phyloP scores from a whole-genome alignment of 2,888 invertebrate species.

The Lithophane ornitopus region DNA sequence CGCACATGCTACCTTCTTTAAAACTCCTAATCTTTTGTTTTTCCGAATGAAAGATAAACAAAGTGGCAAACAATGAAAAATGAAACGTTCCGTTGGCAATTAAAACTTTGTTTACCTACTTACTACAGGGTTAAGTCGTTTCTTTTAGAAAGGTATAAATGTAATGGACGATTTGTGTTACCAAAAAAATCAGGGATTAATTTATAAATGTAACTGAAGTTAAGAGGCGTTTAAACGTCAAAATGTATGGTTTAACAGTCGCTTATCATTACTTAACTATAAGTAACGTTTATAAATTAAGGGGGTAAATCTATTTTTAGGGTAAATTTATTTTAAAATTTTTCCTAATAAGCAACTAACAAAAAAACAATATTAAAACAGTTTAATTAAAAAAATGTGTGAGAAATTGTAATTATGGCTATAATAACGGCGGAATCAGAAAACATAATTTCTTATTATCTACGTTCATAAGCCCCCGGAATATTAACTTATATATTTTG shows the following conservation, averaged over 20 bases:
- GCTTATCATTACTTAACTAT: too few relatives aligned
- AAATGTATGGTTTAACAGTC: background rate
- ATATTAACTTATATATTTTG: background rate
- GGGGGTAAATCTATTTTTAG: background rate
- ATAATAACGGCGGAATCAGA: too few relatives aligned
- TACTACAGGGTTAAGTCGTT: background rate
- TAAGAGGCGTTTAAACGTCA: background rate
- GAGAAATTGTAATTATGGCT: too few relatives aligned
- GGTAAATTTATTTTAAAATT: background rate
- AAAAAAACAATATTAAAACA: background rate
- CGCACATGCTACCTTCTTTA: background rate
- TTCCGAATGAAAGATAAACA: conserved; percentile 44
- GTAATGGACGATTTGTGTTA: background rate
- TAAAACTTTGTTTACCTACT: conserved; percentile 26
- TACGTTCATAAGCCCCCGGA: background rate
- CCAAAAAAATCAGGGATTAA: background rate
- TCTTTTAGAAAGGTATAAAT: conserved; percentile 2
- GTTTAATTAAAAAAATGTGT: background rate
- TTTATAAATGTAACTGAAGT: background rate
- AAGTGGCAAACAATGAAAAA: conserved; percentile 43
- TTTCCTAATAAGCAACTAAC: background rate
- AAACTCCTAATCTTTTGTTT: conserved; percentile 29
- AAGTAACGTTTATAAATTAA: background rate
- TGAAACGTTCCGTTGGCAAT: conserved; percentile 21
- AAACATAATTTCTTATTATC: too few relatives aligned